These are phyloP conservation scores for Drosophila glabriapex DNA, from an alignment of 2,888 invertebrate genomes.

Conservation along the genomic window DNA sequence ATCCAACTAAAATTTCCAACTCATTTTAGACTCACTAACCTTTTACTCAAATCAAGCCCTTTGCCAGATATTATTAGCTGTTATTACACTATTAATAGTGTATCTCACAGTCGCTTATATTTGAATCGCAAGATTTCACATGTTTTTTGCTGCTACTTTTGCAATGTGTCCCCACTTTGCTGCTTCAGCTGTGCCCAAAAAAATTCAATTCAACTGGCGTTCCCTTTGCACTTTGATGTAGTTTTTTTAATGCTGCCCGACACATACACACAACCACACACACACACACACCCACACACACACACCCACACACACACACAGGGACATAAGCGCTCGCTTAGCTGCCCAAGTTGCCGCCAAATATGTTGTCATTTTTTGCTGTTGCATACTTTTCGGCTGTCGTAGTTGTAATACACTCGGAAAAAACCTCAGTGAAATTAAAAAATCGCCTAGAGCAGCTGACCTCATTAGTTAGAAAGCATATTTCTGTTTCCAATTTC, in stretches of 20 bases:
- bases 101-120: neutral
- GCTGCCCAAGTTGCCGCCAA: conserved; percentile 56
- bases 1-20: no score
- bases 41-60: neutral
- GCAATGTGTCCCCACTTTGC: conserved; percentile 53
- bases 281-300: neutral
- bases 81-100: neutral
- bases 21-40: no score
- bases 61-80: neutral
- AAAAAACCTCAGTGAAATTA: neutral
- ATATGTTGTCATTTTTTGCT: conserved; percentile 67
- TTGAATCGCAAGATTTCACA: no score
- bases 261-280: conserved; percentile 7
- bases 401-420: conserved; percentile 1
- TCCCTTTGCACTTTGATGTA: conserved; percentile 67
- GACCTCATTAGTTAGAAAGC: neutral
- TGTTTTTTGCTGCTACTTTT: conserved; percentile 22
- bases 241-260: conserved; percentile 39
- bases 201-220: conserved; percentile 73
- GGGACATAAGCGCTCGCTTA: conserved; percentile 13
- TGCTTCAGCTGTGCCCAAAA: conserved; percentile 68
- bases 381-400: conserved; percentile 71
- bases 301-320: neutral
- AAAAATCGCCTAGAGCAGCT: neutral
- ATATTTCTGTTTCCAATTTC: neutral